A percentile compares a stretch with the other conserved stretches of the same genome.
These are phyloP conservation scores for Stichopus chloronotus DNA, from an alignment of 35 echinoderm and acorn worm genomes.

Conservation along the genomic window DNA sequence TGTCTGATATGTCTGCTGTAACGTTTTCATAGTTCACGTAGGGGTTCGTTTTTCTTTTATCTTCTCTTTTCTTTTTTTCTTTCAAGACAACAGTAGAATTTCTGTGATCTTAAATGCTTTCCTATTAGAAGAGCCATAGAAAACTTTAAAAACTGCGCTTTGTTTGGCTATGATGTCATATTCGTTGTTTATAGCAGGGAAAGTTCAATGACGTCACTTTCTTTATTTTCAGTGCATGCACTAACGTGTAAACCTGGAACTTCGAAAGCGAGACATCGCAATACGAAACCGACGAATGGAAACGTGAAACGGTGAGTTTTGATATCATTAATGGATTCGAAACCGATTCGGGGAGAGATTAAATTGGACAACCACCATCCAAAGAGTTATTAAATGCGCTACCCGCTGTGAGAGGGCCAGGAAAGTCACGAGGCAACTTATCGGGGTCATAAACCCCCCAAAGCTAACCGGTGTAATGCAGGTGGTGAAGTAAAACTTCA, in stretches of 20 bases:
- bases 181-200: background rate
- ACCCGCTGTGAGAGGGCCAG: constrained; percentile 3
- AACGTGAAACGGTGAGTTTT: constrained; percentile 16
- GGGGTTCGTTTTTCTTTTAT: too few relatives aligned
- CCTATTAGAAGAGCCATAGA: too few relatives aligned
- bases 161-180: too few relatives aligned
- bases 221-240: background rate
- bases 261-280: background rate
- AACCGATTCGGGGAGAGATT: constrained; percentile 24
- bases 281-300: background rate
- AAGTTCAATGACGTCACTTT: background rate
- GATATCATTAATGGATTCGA: constrained; percentile 36
- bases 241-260: background rate
- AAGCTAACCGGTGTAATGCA: too few relatives aligned
- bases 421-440: background rate
- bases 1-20: too few relatives aligned
- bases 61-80: too few relatives aligned
- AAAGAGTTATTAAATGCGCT: background rate
- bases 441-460: too few relatives aligned
- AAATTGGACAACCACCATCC: background rate
- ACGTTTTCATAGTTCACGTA: too few relatives aligned
- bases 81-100: too few relatives aligned
- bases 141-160: too few relatives aligned
- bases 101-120: too few relatives aligned
- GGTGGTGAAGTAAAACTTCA: too few relatives aligned